phyloP scores from a whole-genome alignment of 1,140 invertebrate genomes.

The Scaptomyza pallida region DNA sequence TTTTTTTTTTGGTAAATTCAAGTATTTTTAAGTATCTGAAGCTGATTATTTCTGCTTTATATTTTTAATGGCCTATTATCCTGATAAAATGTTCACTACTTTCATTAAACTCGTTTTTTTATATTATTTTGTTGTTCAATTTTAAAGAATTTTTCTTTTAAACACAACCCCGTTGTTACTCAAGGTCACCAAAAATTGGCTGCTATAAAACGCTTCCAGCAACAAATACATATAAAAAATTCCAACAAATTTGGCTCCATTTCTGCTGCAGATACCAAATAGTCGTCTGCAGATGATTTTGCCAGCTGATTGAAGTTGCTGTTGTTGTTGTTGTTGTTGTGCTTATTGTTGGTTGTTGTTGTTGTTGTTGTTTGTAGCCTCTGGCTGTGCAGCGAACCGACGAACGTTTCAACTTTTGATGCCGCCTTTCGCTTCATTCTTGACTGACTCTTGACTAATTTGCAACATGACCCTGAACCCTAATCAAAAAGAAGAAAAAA shows the following conservation, averaged over 20 bases:
- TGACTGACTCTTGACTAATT: conserved; percentile 1
- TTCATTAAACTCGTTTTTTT: no score
- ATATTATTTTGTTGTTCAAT: no score
- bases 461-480: conserved; percentile 1
- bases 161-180: no score
- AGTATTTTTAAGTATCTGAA: no score
- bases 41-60: no score
- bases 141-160: no score
- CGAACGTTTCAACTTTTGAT: conserved; percentile 3
- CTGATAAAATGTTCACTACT: no score
- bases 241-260: conserved; percentile 3
- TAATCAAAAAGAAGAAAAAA: neutral
- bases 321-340: neutral
- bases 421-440: neutral
- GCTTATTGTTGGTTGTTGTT: neutral
- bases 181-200: conserved; percentile 1
- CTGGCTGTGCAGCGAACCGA: conserved; percentile 8
- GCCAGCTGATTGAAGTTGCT: conserved; percentile 14
- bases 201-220: neutral
- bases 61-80: no score
- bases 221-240: neutral
- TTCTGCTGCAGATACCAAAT: conserved; percentile 1
- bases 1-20: no score
- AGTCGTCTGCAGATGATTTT: conserved; percentile 9
- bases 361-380: neutral